Evolutionary conservation across 2,888 invertebrate genomes (phyloP).

Genomic region (Caenorhabditis uteleia): DNA sequence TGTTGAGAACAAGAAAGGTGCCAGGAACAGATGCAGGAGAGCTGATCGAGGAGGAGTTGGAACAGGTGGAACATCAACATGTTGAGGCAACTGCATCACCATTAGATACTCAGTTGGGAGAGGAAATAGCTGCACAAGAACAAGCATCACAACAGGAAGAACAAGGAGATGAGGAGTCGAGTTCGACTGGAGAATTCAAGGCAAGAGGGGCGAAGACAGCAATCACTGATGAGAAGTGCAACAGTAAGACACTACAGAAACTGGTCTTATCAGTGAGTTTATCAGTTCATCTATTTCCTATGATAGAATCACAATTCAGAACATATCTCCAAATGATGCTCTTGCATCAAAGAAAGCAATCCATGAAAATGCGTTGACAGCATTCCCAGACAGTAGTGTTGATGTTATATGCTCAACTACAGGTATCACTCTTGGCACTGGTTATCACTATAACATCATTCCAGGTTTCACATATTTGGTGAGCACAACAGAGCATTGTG

Average conservation of each 20-base stretch:
- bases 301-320: conserved; percentile 23
- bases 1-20: conserved; percentile 32
- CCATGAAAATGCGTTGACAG: conserved; percentile 42
- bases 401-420: conserved; percentile 56
- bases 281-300: background rate
- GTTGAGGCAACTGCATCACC: conserved; percentile 45
- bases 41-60: conserved; percentile 42
- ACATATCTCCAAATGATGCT: conserved; percentile 46
- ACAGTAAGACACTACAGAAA: conserved; percentile 43
- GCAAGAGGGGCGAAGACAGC: conserved; percentile 46
- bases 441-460: too few relatives aligned
- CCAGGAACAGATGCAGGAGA: conserved; percentile 29
- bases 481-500: conserved; percentile 54
- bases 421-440: too few relatives aligned
- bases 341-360: conserved; percentile 50
- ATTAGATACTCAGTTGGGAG: conserved; percentile 37
- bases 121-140: conserved; percentile 37
- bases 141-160: conserved; percentile 25
- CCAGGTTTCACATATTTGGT: conserved; percentile 56
- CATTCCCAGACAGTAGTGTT: conserved; percentile 43
- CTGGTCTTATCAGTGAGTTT: conserved; percentile 34
- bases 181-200: conserved; percentile 24
- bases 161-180: background rate
- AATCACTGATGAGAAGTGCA: conserved; percentile 50
- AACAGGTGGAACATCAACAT: conserved; percentile 30